Evolutionary conservation across 2,797 vertebrate genomes (phyloP).

Genomic region (Steatocranus sp.): DNA sequence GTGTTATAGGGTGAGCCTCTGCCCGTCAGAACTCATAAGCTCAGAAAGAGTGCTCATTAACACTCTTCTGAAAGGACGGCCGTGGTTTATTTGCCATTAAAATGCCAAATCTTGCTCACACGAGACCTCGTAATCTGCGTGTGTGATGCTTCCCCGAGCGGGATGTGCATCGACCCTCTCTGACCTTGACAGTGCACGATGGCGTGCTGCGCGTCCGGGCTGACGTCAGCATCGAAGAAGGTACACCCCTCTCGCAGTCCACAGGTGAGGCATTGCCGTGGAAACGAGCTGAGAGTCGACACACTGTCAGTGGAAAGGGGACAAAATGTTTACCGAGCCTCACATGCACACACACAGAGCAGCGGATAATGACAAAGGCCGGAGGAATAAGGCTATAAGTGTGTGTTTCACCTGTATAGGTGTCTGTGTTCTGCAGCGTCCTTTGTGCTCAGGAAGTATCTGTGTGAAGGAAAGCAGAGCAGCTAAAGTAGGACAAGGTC

Average conservation of each 20-base stretch:
- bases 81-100: background rate
- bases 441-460: constrained; percentile 94
- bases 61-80: background rate
- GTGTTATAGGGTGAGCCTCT: background rate
- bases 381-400: background rate
- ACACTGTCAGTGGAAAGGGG: constrained; percentile 66
- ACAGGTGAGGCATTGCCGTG: constrained; percentile 88
- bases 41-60: background rate
- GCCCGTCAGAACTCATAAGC: background rate
- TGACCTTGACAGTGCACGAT: constrained; percentile 89
- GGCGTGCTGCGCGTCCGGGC: constrained; percentile 80
- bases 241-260: constrained; percentile 79
- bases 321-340: background rate
- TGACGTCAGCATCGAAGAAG: constrained; percentile 84
- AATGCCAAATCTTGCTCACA: background rate
- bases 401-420: constrained; percentile 81
- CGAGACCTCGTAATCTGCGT: background rate
- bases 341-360: too few relatives aligned
- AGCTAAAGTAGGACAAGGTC: constrained; percentile 38
- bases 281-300: constrained; percentile 82
- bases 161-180: background rate
- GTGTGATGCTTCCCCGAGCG: background rate
- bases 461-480: constrained; percentile 47
- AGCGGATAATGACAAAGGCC: too few relatives aligned
- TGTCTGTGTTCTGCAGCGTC: constrained; percentile 84